phyloP scores from a whole-genome alignment of 2,888 invertebrate genomes.

The Stenotaenia linearis region DNA sequence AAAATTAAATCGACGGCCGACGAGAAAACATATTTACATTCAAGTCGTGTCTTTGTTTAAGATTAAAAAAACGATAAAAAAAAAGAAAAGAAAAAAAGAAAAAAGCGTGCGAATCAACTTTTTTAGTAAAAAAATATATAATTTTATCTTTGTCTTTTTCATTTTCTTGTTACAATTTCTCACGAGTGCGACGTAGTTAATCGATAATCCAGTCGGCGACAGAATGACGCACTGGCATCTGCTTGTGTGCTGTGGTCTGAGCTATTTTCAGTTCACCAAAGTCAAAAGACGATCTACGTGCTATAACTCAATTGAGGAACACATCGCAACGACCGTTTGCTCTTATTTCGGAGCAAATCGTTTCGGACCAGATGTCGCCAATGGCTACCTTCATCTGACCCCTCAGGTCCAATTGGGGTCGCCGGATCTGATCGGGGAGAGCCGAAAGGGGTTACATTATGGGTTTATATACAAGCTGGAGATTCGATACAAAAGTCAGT shows the following conservation, averaged over 20 bases:
- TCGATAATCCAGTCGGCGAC: not conserved
- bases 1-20: not conserved
- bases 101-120: not conserved
- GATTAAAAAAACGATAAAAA: too few relatives aligned
- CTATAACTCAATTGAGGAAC: constrained; percentile 4
- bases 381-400: not conserved
- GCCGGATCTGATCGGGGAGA: not conserved
- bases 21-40: not conserved
- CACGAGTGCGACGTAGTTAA: not conserved
- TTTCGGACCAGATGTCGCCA: not conserved
- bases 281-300: constrained; percentile 4
- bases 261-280: constrained; percentile 9
- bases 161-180: not conserved
- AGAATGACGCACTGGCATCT: constrained; percentile 5
- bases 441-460: not conserved
- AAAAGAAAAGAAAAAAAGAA: not conserved
- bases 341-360: not conserved
- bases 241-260: not conserved
- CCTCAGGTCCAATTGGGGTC: not conserved
- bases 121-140: not conserved
- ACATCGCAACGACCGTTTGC: not conserved
- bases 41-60: not conserved
- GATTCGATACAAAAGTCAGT: not conserved
- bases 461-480: not conserved
- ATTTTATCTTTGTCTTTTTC: not conserved